Evolutionary conservation across 1,140 invertebrate genomes (phyloP), one percentile per base, ranked within the genome.

Genomic region (Ips nitidus): DNA sequence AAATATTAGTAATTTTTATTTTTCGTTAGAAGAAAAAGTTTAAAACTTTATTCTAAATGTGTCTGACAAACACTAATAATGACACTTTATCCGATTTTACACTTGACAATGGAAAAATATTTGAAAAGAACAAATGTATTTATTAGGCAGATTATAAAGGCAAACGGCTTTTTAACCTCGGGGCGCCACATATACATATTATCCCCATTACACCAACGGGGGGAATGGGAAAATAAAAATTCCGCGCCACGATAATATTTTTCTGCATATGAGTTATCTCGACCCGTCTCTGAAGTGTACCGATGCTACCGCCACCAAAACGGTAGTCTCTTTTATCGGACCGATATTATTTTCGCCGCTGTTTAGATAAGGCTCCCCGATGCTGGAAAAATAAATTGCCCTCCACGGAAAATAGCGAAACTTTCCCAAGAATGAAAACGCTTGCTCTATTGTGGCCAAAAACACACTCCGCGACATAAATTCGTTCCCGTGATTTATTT

Each of bases 321-420:
- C 66, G 52, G 61, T 59, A 75, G 72, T 68, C 70, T 75, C 75
- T 78, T 79, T 81, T 80, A 80, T 81, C 79, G 76, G 75, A 22
- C 73, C 77, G 80, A 81, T 81, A 81, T 81, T 81, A 81, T 81
- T 81, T 81, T 81, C 80, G 76, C 78, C 73, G 77, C 79, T 80
- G 80, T 80, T 81, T 80, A 81, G 80, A 81, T 81, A 81, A 81
- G 78, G 72, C 69, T 71, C 47, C 74, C 67, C 77, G 74, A 75
- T 77, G 78, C 75, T 78, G 80, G 79, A 81, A 81, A 81, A 81
- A 80, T 80, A 81, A 81, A 80, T 81, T 79, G 78, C 79, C 77
- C 80, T 78, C 79, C 66, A 69, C 74, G 79, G 80, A 78, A 81
- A 81, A 81, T 78, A 80, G 78, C 78, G 74, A 75, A 76, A 78